A percentile compares a stretch with the other conserved stretches of the same genome.
These are phyloP conservation scores for Nymphalis urticae DNA, from an alignment of 2,888 invertebrate genomes.

Conservation along the genomic window DNA sequence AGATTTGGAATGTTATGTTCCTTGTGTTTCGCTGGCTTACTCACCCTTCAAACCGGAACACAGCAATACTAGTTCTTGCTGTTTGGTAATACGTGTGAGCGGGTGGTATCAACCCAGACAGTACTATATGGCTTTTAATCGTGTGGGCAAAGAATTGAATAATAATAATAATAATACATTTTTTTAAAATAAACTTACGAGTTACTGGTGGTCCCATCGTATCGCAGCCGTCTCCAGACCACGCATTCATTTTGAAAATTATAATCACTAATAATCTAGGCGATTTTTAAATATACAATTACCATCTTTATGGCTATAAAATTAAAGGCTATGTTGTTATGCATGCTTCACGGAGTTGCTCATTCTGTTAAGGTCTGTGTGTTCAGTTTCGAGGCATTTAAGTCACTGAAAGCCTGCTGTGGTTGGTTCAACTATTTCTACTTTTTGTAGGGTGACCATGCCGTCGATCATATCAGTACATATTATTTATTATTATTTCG, in stretches of 20 bases:
- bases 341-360: background rate
- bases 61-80: too few relatives aligned
- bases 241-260: slow-evolving; percentile 59
- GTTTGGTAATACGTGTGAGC: too few relatives aligned
- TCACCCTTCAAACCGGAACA: too few relatives aligned
- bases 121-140: too few relatives aligned
- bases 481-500: too few relatives aligned
- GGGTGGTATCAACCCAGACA: too few relatives aligned
- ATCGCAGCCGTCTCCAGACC: slow-evolving; percentile 62
- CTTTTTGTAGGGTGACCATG: slow-evolving; percentile 49
- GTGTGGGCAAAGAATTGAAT: too few relatives aligned
- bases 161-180: background rate
- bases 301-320: background rate
- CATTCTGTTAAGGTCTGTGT: slow-evolving; percentile 39
- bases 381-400: slow-evolving; percentile 55
- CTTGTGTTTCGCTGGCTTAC: too few relatives aligned
- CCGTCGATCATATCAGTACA: too few relatives aligned
- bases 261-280: slow-evolving; percentile 3
- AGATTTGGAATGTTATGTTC: too few relatives aligned
- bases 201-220: slow-evolving; percentile 71
- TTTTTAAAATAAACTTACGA: slow-evolving; percentile 54
- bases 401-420: slow-evolving; percentile 63
- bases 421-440: slow-evolving; percentile 55
- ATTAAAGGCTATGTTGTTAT: slow-evolving; percentile 1
- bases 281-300: background rate